Evolutionary conservation across 92 coral and sea anemone species (phyloP).

Genomic region (Meandrina meandrites): DNA sequence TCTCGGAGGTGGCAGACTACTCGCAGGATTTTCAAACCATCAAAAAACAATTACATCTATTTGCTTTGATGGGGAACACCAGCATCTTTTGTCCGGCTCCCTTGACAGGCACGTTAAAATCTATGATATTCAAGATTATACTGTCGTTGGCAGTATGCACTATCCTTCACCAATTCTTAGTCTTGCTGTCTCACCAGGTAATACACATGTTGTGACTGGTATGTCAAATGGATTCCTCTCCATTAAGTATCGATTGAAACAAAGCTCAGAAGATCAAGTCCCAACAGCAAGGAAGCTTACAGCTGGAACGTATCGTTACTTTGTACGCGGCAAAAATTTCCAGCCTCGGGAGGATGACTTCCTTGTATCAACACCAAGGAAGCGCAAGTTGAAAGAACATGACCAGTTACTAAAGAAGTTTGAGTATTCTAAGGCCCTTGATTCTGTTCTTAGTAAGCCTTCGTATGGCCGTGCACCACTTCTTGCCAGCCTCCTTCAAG

Average conservation of each 20-base stretch:
- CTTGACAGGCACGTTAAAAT: constrained; percentile 93
- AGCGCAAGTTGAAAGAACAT: constrained; percentile 61
- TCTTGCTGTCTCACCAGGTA: constrained; percentile 83
- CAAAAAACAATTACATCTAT: constrained; percentile 96
- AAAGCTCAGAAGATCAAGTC: not conserved
- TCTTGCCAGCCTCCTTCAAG: constrained; percentile 53
- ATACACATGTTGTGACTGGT: constrained; percentile 87
- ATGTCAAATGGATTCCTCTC: constrained; percentile 95
- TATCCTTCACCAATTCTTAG: constrained; percentile 92
- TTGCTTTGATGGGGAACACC: constrained; percentile 89
- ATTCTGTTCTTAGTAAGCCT: constrained; percentile 73
- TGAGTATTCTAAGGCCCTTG: constrained; percentile 88
- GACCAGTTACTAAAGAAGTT: constrained; percentile 77
- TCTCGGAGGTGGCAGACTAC: constrained; percentile 87
- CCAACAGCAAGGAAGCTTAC: constrained; percentile 33
- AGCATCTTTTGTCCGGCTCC: constrained; percentile 89
- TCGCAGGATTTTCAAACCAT: constrained; percentile 94
- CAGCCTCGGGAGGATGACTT: constrained; percentile 74
- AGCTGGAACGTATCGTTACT: constrained; percentile 84
- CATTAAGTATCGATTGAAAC: constrained; percentile 73
- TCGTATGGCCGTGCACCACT: constrained; percentile 62
- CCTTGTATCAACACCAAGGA: constrained; percentile 64
- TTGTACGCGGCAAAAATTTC: constrained; percentile 80
- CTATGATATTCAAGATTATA: constrained; percentile 91
- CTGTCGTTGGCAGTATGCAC: constrained; percentile 91